phyloP scores from a whole-genome alignment of 1,140 invertebrate genomes.

The Eupeodes corollae region DNA sequence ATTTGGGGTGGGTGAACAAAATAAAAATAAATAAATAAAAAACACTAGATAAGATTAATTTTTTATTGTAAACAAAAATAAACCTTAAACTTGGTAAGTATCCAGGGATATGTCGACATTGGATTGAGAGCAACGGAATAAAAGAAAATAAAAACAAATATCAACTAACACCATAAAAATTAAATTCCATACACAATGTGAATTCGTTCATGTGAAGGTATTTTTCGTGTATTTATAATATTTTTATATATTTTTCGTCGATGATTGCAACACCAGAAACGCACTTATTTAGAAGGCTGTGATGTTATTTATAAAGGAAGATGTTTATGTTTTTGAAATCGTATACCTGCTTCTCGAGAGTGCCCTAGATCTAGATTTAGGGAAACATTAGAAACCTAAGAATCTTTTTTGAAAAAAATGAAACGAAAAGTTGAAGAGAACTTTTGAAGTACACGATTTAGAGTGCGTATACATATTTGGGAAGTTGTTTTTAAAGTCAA shows the following conservation, averaged over 20 bases:
- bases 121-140: background rate
- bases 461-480: too few relatives aligned
- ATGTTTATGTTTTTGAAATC: too few relatives aligned
- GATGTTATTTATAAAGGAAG: too few relatives aligned
- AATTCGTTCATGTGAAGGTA: background rate
- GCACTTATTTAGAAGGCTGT: too few relatives aligned
- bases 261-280: background rate
- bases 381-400: background rate
- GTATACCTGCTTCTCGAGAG: background rate
- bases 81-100: conserved; percentile 37
- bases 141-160: background rate
- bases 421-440: too few relatives aligned
- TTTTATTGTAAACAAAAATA: conserved; percentile 34
- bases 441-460: too few relatives aligned
- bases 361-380: background rate
- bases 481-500: too few relatives aligned
- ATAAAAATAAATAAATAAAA: too few relatives aligned
- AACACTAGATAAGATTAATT: too few relatives aligned
- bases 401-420: too few relatives aligned
- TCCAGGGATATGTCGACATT: conserved; percentile 36
- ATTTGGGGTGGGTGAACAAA: too few relatives aligned
- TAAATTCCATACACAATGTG: background rate
- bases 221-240: background rate
- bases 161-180: background rate
- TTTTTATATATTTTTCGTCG: background rate